Conservation (phyloP, 2,797 vertebrate species). For the Hippoglossus hippoglossus region DNA sequence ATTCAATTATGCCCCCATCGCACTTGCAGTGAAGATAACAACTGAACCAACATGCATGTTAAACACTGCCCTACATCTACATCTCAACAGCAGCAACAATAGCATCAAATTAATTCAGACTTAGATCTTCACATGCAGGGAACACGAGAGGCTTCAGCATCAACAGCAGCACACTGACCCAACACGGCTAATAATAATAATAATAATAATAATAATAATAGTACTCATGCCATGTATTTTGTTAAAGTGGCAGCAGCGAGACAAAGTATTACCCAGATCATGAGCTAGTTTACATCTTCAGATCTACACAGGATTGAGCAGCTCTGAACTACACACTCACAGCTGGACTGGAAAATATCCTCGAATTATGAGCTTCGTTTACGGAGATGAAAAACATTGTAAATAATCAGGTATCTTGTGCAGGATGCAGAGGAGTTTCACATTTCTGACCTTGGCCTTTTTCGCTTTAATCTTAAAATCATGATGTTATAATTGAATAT, state of each 20-base stretch:
- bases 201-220: background rate
- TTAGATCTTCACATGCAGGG: background rate
- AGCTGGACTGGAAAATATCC: slow-evolving; percentile 8
- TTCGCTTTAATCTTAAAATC: background rate
- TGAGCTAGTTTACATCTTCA: slow-evolving; percentile 1
- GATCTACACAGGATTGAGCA: slow-evolving; percentile 38
- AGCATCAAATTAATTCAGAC: background rate
- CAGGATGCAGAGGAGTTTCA: background rate
- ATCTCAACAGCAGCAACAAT: background rate
- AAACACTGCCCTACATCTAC: background rate
- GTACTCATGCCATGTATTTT: slow-evolving; percentile 33
- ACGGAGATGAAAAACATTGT: background rate
- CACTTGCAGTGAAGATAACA: background rate
- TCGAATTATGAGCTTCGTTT: slow-evolving; percentile 15
- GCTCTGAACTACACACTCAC: slow-evolving; percentile 13
- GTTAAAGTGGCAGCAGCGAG: slow-evolving; percentile 61
- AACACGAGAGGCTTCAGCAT: slow-evolving; percentile 7
- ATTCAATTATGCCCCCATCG: background rate
- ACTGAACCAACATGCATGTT: too few relatives aligned
- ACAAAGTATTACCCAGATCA: slow-evolving; percentile 12
- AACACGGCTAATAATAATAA: slow-evolving; percentile 35
- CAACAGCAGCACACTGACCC: background rate
- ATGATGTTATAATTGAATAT: slow-evolving; percentile 7
- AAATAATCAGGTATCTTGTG: background rate
- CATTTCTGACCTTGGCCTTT: background rate